Evolutionary conservation across 2,113 vertebrate species (phyloP).

Genomic region (Aythya baeri): DNA sequence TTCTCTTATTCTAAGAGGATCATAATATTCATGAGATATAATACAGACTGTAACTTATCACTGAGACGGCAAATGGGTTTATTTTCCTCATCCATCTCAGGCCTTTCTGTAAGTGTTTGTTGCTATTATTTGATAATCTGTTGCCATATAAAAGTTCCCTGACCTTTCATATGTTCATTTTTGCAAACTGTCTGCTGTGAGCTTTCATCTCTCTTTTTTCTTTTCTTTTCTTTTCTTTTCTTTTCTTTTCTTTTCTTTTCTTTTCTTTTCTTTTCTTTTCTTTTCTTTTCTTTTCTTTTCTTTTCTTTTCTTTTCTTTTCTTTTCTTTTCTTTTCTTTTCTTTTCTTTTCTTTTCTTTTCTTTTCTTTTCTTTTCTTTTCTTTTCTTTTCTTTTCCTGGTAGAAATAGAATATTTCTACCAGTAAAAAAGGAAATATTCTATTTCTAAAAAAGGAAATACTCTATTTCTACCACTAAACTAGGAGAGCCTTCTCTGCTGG

Average conservation of each 20-base stretch:
- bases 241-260: too few species aligned
- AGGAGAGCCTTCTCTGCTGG: too few species aligned
- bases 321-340: background rate
- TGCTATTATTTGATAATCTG: background rate
- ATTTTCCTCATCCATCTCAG: background rate
- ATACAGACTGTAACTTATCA: background rate
- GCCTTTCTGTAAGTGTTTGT: background rate
- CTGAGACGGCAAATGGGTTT: background rate
- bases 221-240: background rate
- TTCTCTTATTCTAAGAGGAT: background rate
- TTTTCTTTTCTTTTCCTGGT: too few species aligned
- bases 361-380: background rate
- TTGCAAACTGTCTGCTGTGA: background rate
- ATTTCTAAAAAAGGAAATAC: too few species aligned
- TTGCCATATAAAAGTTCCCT: background rate
- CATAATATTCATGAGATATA: background rate
- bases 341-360: background rate
- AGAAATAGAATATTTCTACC: background rate
- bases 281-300: background rate
- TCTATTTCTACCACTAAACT: too few species aligned
- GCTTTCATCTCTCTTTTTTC: background rate
- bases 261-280: background rate
- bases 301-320: background rate
- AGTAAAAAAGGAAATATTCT: background rate
- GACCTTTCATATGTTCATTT: background rate